Evolutionary conservation across 2,113 vertebrate species (phyloP), one percentile per base, ranked within the genome.

Genomic region (Rafetus swinhoei): DNA sequence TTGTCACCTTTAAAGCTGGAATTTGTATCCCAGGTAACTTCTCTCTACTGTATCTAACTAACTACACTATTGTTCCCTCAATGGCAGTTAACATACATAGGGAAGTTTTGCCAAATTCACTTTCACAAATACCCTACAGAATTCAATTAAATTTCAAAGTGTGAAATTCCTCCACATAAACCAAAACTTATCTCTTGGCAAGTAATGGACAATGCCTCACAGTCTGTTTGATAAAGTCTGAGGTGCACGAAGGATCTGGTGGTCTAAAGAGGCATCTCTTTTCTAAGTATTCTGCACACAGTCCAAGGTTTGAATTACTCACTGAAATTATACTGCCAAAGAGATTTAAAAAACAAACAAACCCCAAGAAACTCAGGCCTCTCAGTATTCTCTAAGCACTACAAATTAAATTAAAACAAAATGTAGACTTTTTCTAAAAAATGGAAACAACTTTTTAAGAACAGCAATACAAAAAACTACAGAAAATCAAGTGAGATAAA

Each of bases 181-280:
- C 3, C 89, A 87, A 3, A 24, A n/a, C 21, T 53, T 6, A 27
- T 90, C 1, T 54, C 60, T 2, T 10, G 82, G 72, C 10, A n/a
- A 81, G 27, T 14, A 9, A 69, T 9, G 59, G 7, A 1, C 5
- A 4, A 3, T 35, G 62, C 72, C 69, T 54, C 35, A n/a, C 15
- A 10, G 12, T 25, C 14, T 25, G 16, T 88, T 39, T 65, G 45
- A 62, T 59, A 45, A n/a, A 77, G 27, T 69, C 55, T 25, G 60
- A 79, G 84, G 18, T 69, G 83, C 92, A 81, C 60, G 21, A 79
- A 29, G 62, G 84, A 91, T 95, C 77, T 87, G n/a, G 29, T 3
- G 1, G 39, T 5, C 57, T 65, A 86, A 85, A 87, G 92, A 0
- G 3, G 45, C 45, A 45, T 45, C 45, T 45, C 45, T 45, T 45